phyloP scores from a whole-genome alignment of 2,113 vertebrate genomes.

The Aviceda subcristata region DNA sequence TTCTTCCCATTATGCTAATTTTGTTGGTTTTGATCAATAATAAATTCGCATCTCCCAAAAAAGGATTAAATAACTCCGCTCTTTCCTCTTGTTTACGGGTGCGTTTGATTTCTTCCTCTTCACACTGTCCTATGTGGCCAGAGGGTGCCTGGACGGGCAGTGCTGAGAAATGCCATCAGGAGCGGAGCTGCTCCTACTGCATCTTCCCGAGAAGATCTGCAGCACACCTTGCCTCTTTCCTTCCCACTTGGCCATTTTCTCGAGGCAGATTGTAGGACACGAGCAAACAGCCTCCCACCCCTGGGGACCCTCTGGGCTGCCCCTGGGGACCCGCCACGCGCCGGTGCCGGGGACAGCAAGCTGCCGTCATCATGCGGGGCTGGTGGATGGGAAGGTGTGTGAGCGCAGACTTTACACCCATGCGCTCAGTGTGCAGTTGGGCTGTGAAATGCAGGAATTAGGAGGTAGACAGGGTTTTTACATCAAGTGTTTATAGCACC shows the following conservation, averaged over 20 bases:
- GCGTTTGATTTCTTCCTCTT: background rate
- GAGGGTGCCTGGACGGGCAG: background rate
- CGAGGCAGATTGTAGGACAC: rapidly evolving
- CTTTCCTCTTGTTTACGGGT: background rate
- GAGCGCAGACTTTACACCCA: background rate
- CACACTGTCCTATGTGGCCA: background rate
- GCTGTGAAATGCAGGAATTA: background rate
- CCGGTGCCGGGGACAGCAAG: rapidly evolving
- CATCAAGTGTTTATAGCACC: constrained; percentile 22
- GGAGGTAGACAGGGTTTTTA: background rate
- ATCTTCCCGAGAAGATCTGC: background rate
- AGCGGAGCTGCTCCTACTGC: background rate
- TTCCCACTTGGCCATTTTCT: background rate
- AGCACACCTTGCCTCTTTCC: background rate
- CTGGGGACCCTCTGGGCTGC: background rate
- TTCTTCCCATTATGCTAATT: background rate
- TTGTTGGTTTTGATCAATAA: background rate
- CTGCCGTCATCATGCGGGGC: background rate
- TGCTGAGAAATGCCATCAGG: background rate
- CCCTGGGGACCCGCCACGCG: background rate
- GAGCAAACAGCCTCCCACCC: background rate
- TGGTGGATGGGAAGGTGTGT: background rate
- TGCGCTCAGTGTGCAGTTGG: rapidly evolving
- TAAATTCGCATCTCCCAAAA: background rate
- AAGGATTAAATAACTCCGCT: background rate